Evolutionary conservation across 2,797 vertebrate species (phyloP), one percentile per base, ranked within the genome.

Genomic region (Falco berigora): DNA sequence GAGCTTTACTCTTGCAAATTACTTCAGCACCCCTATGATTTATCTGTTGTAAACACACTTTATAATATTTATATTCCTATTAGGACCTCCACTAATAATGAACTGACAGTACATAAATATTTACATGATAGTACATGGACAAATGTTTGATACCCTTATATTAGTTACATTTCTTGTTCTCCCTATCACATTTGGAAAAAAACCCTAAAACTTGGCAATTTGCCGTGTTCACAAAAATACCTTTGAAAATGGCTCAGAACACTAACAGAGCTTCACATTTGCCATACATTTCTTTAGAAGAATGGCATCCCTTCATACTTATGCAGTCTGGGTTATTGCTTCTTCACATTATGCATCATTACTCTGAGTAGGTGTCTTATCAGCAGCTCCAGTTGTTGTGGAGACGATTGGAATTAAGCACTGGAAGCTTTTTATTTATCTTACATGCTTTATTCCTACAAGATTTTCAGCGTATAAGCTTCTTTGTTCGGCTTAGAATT

Each of bases 281-380:
- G 86, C 94, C 93, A 96, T 91, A 94, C 76, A 96, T 97, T 92
- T 91, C 82, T 96, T 97, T 97, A 86, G 93, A 98, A 97, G 93
- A 96, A 97, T 97, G 95, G 79, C 93, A 94, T 97, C 96, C 56
- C 88, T 97, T 97, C 72, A 17, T 96, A 86, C 89, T 96, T 96
- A 96, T 36, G 87, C 94, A 94, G 95, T 83, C 94, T 95, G 94
- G 96, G 88, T 98, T 98, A 97, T 95, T 97, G 95, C 97, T 95
- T 97, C 96, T 96, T 97, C 96, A 96, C 95, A 97, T 98, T 98
- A 97, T 97, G 97, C 97, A 97, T 98, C 97, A 98, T 98, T 98
- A 98, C 96, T 97, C 92, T 53, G 89, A 97, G 97, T 98, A 98
- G 97, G 97, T 97, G 97, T 97, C 97, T 98, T 98, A 98, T 98